Conservation (phyloP, 2,797 vertebrate species). For the Myotis pilosus region DNA sequence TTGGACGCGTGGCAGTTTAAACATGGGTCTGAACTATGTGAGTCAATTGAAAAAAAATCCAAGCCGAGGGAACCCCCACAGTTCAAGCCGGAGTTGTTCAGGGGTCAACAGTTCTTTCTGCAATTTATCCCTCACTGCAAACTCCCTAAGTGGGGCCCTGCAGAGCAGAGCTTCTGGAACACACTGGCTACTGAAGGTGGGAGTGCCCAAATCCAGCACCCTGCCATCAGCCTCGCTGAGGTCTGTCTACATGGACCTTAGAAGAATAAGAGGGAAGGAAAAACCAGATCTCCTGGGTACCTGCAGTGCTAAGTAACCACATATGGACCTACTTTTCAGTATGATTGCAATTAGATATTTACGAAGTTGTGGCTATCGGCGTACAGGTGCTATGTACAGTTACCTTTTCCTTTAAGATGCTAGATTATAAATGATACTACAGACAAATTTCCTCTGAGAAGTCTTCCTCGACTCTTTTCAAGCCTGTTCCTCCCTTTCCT, state of each 20-base stretch:
- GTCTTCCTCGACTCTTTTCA: background rate
- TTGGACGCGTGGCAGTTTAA: too few species aligned
- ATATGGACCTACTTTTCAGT: background rate
- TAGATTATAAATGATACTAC: background rate
- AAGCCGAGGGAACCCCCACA: rapidly evolving
- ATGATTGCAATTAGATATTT: background rate
- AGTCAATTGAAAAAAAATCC: background rate
- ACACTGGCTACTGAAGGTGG: background rate
- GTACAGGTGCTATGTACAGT: too few species aligned
- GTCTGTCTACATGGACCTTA: background rate
- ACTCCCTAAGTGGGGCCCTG: background rate
- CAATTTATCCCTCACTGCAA: rapidly evolving
- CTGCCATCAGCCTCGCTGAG: background rate
- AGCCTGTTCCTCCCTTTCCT: too few species aligned
- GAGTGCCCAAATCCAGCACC: rapidly evolving
- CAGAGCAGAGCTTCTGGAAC: background rate
- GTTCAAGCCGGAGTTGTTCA: too few species aligned
- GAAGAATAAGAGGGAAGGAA: background rate
- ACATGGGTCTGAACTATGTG: background rate
- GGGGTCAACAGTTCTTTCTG: background rate
- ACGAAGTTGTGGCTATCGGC: background rate
- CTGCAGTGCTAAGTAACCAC: background rate
- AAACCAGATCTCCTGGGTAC: background rate
- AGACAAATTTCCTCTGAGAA: background rate
- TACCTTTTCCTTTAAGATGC: background rate